Evolutionary conservation across 2,113 vertebrate genomes (phyloP), one percentile per base, ranked within the genome.

Genomic region (Gnathochromis pfefferi): DNA sequence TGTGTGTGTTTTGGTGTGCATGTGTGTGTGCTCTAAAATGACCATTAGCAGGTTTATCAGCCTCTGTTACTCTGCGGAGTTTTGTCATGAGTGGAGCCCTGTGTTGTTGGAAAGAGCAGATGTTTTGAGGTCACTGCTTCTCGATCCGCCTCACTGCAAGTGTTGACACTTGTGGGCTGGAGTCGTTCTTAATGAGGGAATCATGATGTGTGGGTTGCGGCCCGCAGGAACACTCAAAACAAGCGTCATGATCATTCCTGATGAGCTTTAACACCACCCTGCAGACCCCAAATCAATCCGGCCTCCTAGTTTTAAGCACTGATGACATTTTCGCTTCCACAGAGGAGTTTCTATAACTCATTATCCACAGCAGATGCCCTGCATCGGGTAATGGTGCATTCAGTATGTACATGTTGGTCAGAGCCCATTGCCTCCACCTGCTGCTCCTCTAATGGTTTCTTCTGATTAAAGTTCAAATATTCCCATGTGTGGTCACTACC

Each of bases 401-500:
- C 57, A 84, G 28, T 49, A 3, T 3, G 35, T 51, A 80, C 31
- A 4, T 49, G 85, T 85, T 4, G 70, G 53, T 84, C 83, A 57
- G 85, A 90, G 82, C 21, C 31, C 70, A 89, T 87, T 81, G 82
- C 82, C 89, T 93, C 85, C 87, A 88, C 89, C 86, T 87, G 84
- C 31, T 33, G n/a, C 55, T 54, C 16, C 92, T 94, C 93, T 93
- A 96, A 96, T 95, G 91, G 90, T 90, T 96, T 96, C 95, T 92
- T 91, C 94, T 96, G 94, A 96, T 97, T 95, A 94, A 91, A 91
- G 86, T 94, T 91, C 90, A 97, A 97, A 96, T 95, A 95, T 90
- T 97, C 95, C 96, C 96, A 96, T 96, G 96, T 97, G 97, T 96
- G 96, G 94, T 94, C 92, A 92, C 93, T 92, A 92, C 65, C 53